Conservation (phyloP, 2,888 invertebrate genomes). For the Phyllotreta cruciferae region DNA sequence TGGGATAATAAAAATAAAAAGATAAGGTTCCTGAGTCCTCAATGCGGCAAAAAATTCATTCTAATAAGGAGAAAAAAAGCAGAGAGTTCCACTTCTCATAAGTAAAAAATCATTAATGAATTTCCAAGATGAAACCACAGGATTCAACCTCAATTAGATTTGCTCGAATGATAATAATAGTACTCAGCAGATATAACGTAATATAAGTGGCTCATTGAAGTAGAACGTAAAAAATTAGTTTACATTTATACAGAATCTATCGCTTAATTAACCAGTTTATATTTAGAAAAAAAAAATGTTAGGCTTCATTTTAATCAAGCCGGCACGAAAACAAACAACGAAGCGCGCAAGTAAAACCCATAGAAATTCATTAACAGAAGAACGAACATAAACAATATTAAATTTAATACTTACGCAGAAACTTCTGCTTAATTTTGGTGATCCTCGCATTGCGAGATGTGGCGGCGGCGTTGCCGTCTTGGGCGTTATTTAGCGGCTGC, state of each 20-base stretch:
- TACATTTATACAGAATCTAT: slow-evolving; percentile 1
- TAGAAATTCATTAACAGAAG: slow-evolving; percentile 8
- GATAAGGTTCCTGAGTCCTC: no score
- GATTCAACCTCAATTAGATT: no score
- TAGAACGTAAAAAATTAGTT: no score
- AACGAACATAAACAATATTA: slow-evolving; percentile 18
- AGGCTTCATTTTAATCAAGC: slow-evolving; percentile 13
- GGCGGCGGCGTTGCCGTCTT: slow-evolving; percentile 8
- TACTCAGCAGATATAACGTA: no score
- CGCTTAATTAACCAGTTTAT: slow-evolving; percentile 1
- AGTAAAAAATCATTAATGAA: no score
- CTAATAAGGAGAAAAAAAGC: no score
- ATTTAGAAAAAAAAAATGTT: background rate
- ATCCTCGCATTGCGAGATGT: slow-evolving; percentile 20
- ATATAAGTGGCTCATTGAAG: no score
- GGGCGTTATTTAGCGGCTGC: slow-evolving; percentile 26
- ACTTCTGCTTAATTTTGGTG: slow-evolving; percentile 43
- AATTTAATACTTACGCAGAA: slow-evolving; percentile 44
- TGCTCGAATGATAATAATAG: no score
- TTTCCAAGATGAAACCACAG: no score
- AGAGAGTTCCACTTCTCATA: no score
- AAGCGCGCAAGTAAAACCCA: background rate
- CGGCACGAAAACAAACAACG: background rate
- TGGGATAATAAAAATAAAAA: no score
- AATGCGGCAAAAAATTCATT: no score